Evolutionary conservation across 2,797 vertebrate genomes (phyloP).

Genomic region (Falco cherrug): DNA sequence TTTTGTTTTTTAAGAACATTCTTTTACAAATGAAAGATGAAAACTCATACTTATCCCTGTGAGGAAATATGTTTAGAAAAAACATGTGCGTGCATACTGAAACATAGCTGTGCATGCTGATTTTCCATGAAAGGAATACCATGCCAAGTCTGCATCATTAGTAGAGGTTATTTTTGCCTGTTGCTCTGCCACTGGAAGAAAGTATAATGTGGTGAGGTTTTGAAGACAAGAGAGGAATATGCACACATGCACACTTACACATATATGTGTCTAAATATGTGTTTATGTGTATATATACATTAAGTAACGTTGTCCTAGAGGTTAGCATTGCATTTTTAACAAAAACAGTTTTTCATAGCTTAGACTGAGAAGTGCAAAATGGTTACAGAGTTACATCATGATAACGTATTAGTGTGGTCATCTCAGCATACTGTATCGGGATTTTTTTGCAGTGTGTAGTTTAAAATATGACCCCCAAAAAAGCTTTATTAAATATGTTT

Average conservation of each 20-base stretch:
- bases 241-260: fast-evolving
- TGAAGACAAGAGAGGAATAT: background rate
- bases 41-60: background rate
- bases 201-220: background rate
- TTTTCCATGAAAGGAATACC: background rate
- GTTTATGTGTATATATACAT: background rate
- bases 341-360: background rate
- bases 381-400: background rate
- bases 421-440: background rate
- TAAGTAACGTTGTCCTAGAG: background rate
- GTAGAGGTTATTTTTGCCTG: background rate
- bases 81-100: background rate
- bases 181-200: background rate
- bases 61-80: background rate
- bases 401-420: background rate
- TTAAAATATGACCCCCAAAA: background rate
- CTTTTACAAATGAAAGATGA: background rate
- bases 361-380: background rate
- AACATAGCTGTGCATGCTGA: background rate
- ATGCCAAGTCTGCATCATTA: background rate
- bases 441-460: background rate
- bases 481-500: background rate
- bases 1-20: background rate
- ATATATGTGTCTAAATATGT: too few species aligned
- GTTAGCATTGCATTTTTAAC: background rate